Conservation (phyloP, 2,797 vertebrate genomes). For the Pampus argenteus region DNA sequence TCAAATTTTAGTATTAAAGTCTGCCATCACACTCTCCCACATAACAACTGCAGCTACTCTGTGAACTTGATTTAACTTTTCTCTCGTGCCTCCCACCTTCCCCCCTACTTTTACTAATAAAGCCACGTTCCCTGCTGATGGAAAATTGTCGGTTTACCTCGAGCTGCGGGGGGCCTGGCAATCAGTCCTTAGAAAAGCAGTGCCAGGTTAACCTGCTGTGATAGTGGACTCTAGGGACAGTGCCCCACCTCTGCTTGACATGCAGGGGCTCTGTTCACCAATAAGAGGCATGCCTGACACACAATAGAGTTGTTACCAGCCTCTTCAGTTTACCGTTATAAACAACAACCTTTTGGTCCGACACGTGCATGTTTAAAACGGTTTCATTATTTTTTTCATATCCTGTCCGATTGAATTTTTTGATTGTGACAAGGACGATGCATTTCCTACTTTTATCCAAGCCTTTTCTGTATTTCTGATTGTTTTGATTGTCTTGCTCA, state of each 20-base stretch:
- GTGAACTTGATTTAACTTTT: conserved; percentile 80
- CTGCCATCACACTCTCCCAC: conserved; percentile 40
- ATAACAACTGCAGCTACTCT: conserved; percentile 60
- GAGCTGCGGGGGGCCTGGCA: conserved; percentile 89
- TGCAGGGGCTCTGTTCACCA: conserved; percentile 89
- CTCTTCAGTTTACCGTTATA: conserved; percentile 85
- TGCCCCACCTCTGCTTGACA: conserved; percentile 89
- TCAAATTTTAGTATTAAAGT: conserved; percentile 53
- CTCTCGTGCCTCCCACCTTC: conserved; percentile 60
- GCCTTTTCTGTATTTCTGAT: conserved; percentile 39
- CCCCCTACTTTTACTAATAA: conserved; percentile 88
- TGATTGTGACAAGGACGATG: conserved; percentile 22
- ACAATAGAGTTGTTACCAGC: conserved; percentile 89
- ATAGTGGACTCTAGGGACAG: conserved; percentile 90
- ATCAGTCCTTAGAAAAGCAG: conserved; percentile 94
- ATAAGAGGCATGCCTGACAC: conserved; percentile 83
- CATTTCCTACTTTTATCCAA: conserved; percentile 26
- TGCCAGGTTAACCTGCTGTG: conserved; percentile 94
- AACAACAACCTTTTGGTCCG: conserved; percentile 70
- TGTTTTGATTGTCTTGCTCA: conserved; percentile 55
- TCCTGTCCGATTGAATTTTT: conserved; percentile 45
- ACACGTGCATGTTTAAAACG: conserved; percentile 62
- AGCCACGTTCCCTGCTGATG: conserved; percentile 91
- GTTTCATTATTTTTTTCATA: conserved; percentile 64
- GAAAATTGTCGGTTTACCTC: conserved; percentile 94